Evolutionary conservation across 1,140 invertebrate species (phyloP), one percentile per base, ranked within the genome.

Genomic region (Octopus sinensis): DNA sequence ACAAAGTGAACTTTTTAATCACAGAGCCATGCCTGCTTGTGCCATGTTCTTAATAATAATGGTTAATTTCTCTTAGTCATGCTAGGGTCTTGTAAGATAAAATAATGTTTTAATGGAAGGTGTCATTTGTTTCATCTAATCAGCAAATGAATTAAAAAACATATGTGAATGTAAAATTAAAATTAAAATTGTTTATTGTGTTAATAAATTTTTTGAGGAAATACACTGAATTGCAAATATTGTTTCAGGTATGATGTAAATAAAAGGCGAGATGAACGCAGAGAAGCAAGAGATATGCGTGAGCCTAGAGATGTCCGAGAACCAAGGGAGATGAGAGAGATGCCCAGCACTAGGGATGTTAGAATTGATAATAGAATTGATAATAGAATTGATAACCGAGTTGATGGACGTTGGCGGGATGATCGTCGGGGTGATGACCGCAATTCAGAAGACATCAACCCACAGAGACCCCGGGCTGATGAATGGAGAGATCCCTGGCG

Each of bases 401-500:
- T 68, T 12, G 79, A 80, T 56, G 10, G 83, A 71, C 78, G 30
- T 80, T 76, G 79, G 77, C 52, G 79, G 80, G 75, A 81, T 83
- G 71, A 51, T 62, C 75, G 73, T 79, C 51, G 84, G 17, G 79
- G 82, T 79, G 81, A 84, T 62, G 54, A 82, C 68, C 12, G 81
- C 54, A 82, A 80, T 52, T 6, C 82, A n/a, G 78, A 83, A 73
- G 81, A 79, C 43, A 68, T 79, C 52, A 79, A 79, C 23, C 54
- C 84, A 13, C 80, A 83, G 56, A 54, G 76, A 71, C n/a, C 79
- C 62, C 78, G 86, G 53, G 89, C 88, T 6, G 96, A 97, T 88
- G 96, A 96, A 87, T 97, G 96, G 96, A 94, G 94, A 51, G 96
- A 97, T 92, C 96, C 96, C 2, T 97, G 96, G 96, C 85, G 86